These are phyloP conservation scores for Tetropium fuscum DNA, from an alignment of 2,888 invertebrate species.

Conservation along the genomic window DNA sequence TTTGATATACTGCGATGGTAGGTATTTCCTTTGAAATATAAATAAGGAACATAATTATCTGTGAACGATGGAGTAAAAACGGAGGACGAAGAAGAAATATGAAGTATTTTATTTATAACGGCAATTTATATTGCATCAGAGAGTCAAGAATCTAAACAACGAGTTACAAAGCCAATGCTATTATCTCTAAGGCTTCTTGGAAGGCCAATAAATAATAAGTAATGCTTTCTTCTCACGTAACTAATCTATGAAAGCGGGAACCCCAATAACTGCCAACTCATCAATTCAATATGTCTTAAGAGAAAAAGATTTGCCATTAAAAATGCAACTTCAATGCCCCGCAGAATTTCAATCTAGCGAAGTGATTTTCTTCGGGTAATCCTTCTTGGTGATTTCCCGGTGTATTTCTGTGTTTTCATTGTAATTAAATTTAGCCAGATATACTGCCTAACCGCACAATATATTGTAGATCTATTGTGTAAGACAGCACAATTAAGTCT, in stretches of 20 bases:
- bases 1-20: slow-evolving; percentile 21
- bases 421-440: slow-evolving; percentile 30
- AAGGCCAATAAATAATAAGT: slow-evolving; percentile 63
- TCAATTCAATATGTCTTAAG: slow-evolving; percentile 53
- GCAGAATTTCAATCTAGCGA: slow-evolving; percentile 40
- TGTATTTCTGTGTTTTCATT: slow-evolving; percentile 27
- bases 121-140: slow-evolving; percentile 56
- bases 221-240: slow-evolving; percentile 65
- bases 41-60: slow-evolving; percentile 27
- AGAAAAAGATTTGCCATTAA: slow-evolving; percentile 54
- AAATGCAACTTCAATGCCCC: slow-evolving; percentile 49
- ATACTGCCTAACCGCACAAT: slow-evolving; percentile 11
- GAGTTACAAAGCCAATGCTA: slow-evolving; percentile 56
- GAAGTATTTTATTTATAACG: slow-evolving; percentile 45
- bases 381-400: slow-evolving; percentile 24
- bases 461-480: too few relatives aligned
- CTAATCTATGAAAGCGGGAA: slow-evolving; percentile 64
- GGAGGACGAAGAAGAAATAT: slow-evolving; percentile 39
- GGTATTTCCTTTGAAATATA: slow-evolving; percentile 31
- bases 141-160: slow-evolving; percentile 54
- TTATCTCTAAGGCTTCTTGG: slow-evolving; percentile 57
- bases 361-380: slow-evolving; percentile 35
- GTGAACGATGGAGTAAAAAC: slow-evolving; percentile 15
- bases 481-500: too few relatives aligned
- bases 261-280: slow-evolving; percentile 64